phyloP scores from a whole-genome alignment of 1,140 invertebrate genomes.

The Ceratosolen fusciceps region DNA sequence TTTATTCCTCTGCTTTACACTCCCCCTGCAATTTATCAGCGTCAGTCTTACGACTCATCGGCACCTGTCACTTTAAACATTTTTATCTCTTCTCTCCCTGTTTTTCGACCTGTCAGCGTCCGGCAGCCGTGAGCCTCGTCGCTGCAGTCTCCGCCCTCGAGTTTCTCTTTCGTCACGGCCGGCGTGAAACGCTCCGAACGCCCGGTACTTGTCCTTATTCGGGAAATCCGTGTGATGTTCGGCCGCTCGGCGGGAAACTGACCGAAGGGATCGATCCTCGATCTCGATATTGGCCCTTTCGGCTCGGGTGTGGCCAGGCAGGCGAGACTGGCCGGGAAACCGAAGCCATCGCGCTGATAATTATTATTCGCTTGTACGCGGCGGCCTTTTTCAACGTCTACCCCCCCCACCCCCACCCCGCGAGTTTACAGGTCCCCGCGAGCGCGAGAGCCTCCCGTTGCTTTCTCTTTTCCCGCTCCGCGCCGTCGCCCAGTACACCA shows the following conservation, averaged over 20 bases:
- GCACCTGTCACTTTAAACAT: conserved; percentile 25
- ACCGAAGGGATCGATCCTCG: too few relatives aligned
- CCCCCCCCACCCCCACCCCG: not conserved
- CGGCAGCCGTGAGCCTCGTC: not conserved
- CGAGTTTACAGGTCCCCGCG: conserved; percentile 10
- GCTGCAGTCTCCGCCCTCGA: too few relatives aligned
- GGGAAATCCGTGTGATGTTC: too few relatives aligned
- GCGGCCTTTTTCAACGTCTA: not conserved
- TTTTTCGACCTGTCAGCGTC: not conserved
- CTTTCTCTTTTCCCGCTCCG: not conserved
- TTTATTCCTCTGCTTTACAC: too few relatives aligned
- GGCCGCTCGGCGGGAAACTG: too few relatives aligned
- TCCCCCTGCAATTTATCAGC: conserved; percentile 6
- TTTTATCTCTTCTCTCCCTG: not conserved
- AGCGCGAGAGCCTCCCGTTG: conserved; percentile 2
- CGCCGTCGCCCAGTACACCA: not conserved
- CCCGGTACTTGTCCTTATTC: too few relatives aligned
- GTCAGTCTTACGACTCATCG: conserved; percentile 17
- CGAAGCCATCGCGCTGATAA: conserved; percentile 1
- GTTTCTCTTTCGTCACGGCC: too few relatives aligned
- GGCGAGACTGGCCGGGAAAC: not conserved
- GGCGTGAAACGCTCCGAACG: too few relatives aligned
- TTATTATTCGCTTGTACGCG: conserved; percentile 7
- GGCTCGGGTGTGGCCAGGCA: conserved; percentile 36
- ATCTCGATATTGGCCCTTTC: too few relatives aligned